These are phyloP conservation scores for Erithacus rubecula DNA, from an alignment of 2,797 vertebrate species.

Conservation along the genomic window DNA sequence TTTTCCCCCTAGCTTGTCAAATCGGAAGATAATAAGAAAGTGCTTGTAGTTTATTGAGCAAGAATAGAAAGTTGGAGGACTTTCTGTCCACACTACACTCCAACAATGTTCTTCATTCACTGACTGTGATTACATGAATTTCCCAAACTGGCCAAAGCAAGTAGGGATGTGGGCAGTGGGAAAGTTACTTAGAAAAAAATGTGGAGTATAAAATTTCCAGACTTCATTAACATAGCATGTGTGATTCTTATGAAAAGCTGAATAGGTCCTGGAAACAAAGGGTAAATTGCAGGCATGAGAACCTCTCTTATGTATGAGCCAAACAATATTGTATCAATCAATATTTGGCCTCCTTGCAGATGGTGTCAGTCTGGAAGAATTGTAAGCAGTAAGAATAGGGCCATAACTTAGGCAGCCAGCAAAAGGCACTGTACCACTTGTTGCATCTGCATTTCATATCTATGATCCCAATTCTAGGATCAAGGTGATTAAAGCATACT, in stretches of 20 bases:
- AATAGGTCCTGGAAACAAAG: too few relatives aligned
- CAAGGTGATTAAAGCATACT: background rate
- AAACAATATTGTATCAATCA: background rate
- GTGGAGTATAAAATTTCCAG: too few relatives aligned
- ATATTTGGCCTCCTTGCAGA: background rate
- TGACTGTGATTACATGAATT: background rate
- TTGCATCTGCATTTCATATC: background rate
- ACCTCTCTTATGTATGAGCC: background rate
- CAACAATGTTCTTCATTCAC: background rate
- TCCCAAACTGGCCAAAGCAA: background rate
- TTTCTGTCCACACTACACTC: background rate
- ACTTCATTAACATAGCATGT: background rate
- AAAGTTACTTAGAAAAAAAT: background rate
- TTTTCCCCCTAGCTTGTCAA: rapidly evolving
- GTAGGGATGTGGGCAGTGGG: background rate
- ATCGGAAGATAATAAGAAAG: background rate
- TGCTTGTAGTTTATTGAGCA: background rate
- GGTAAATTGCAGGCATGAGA: background rate
- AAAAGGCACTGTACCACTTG: background rate
- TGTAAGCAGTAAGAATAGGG: background rate
- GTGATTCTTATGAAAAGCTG: background rate
- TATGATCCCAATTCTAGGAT: background rate
- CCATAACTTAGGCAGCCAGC: background rate
- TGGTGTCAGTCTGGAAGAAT: background rate
- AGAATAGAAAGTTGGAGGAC: background rate